Base-by-base conservation (phyloP, 2,888 invertebrate species). In the Pharmacophagus antenor region DNA sequence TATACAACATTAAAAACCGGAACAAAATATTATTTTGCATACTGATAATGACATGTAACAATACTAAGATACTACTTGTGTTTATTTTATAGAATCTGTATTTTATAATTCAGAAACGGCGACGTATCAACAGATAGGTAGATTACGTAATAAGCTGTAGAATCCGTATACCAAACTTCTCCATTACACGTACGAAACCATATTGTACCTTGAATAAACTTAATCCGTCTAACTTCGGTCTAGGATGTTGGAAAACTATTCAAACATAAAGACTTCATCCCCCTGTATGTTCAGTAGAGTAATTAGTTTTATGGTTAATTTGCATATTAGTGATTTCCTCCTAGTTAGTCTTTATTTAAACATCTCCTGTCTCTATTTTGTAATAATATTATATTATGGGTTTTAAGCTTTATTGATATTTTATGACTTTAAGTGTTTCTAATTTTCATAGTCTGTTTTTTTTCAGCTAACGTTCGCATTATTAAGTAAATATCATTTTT, bases 181-280 rank as follows among this genome's bases (percentile, higher is more conserved):
- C 75, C 81, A 78, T 83, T 83, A 77, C 70, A 66, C 68, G 67
- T 74, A 74, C 67, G 68, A 71, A 70, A 70, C 70, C 78, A 86
- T 84, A 80, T 84, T 85, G 78, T 77, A 80, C 82, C 76, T 80
- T 70, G 71, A 71, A 72, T 76, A 75, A 77, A 81, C 79, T 73
- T 63, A 53, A 63, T 58, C 63, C 69, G 65, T 70, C 75, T 75
- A 75, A 76, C 76, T 76, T 70, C 48, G 66, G 76, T 73, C 76
- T 79, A 77, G 77, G 70, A 77, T 79, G 82, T 82, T 82, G 72
- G 68, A 75, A 72, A 82, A 80, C 79, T 82, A 74, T 69, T 77
- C 76, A 80, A 81, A 85, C 77, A 73, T 75, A 72, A 73, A 75
- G 72, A 79, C 76, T 79, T 80, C 83, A 82, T 82, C 76, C 18